Evolutionary conservation across 2,113 vertebrate species (phyloP).

Genomic region (Acinonyx jubatus): DNA sequence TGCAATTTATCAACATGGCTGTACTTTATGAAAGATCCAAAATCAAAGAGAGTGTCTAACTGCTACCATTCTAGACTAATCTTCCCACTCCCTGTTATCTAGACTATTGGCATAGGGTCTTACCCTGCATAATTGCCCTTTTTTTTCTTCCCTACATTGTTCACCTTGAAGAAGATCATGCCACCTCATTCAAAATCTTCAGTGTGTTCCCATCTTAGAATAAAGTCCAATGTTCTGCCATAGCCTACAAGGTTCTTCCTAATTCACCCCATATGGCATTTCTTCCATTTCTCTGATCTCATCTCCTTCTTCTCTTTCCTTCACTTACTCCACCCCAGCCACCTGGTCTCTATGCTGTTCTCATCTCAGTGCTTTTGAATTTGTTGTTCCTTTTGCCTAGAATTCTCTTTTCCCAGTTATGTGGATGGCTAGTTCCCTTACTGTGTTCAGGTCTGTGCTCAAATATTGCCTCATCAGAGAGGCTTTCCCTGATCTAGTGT

Average conservation of each 20-base stretch:
- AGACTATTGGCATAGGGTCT: not conserved
- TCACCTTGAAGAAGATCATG: not conserved
- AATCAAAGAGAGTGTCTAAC: not conserved
- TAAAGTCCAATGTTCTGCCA: not conserved
- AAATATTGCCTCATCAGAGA: not conserved
- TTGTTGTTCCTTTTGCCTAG: not conserved
- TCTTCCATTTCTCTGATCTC: not conserved
- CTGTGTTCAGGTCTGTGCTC: not conserved
- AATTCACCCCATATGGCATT: not conserved
- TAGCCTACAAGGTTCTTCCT: not conserved
- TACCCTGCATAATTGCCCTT: not conserved
- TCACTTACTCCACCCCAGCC: not conserved
- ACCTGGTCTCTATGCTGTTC: not conserved
- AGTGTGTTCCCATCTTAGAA: not conserved
- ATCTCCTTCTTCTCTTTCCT: not conserved
- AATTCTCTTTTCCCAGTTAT: not conserved
- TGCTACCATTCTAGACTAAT: not conserved
- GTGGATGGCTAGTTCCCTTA: not conserved
- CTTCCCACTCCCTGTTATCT: not conserved
- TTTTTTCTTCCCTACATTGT: not conserved
- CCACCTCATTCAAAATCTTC: not conserved
- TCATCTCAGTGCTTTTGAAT: not conserved
- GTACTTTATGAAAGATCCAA: not conserved
- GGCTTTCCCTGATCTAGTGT: not conserved
- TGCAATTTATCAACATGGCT: not conserved